Evolutionary conservation across 1,140 invertebrate species (phyloP).

Genomic region (Agrypnia vestita): DNA sequence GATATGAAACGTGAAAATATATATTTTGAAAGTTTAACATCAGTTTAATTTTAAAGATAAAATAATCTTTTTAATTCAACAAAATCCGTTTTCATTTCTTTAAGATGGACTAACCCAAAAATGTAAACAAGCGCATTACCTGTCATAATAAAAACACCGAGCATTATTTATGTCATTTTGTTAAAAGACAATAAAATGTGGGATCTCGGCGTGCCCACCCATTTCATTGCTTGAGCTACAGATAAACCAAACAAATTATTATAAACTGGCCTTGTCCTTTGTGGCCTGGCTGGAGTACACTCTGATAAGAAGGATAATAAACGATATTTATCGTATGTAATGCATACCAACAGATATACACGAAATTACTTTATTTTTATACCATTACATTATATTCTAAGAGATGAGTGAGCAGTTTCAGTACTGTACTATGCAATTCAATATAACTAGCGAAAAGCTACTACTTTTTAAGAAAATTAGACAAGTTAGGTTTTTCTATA

Average conservation of each 20-base stretch:
- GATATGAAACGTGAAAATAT: too few relatives aligned
- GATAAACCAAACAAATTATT: conserved; percentile 40
- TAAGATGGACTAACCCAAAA: not conserved
- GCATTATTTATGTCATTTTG: conserved; percentile 31
- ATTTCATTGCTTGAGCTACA: conserved; percentile 19
- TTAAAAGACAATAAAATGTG: conserved; percentile 39
- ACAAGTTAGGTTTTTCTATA: too few relatives aligned
- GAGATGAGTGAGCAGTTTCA: too few relatives aligned
- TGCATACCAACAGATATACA: too few relatives aligned
- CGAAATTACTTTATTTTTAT: too few relatives aligned
- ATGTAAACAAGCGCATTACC: conserved; percentile 26
- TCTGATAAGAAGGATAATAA: conserved; percentile 5
- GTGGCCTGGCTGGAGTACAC: not conserved
- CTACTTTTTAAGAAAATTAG: too few relatives aligned
- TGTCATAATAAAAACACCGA: conserved; percentile 37
- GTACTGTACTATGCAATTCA: too few relatives aligned
- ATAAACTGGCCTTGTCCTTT: conserved; percentile 2
- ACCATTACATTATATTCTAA: too few relatives aligned
- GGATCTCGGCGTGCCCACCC: conserved; percentile 19
- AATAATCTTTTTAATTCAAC: too few relatives aligned
- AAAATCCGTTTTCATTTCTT: not conserved
- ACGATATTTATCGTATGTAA: not conserved
- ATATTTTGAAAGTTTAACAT: too few relatives aligned
- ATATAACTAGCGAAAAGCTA: too few relatives aligned
- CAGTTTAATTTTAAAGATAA: too few relatives aligned